Percentiles rank a stretch among this genome's conserved stretches.
These are phyloP conservation scores for Drosophila pachea DNA, from an alignment of 1,140 invertebrate species.

Conservation along the genomic window DNA sequence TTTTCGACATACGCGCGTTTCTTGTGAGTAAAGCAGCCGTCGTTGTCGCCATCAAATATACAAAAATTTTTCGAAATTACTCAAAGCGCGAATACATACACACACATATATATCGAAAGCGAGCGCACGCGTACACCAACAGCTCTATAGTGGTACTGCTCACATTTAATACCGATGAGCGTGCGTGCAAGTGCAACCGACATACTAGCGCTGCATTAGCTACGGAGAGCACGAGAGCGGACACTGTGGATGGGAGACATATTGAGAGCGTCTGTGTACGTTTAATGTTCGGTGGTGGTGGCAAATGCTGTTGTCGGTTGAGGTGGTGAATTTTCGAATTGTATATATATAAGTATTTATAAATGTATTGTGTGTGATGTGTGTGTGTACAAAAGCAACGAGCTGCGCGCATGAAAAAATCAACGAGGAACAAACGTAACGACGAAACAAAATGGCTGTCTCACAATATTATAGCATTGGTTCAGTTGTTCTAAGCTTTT, in stretches of 20 bases:
- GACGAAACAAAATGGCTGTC: conserved; percentile 55
- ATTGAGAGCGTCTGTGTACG: conserved; percentile 39
- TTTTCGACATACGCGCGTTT: conserved; percentile 78
- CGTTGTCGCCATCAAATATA: conserved; percentile 78
- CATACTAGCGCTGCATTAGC: conserved; percentile 28
- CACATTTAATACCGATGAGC: conserved; percentile 19
- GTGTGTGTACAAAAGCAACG: conserved; percentile 35
- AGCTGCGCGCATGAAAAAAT: conserved; percentile 44
- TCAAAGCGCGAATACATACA: conserved; percentile 74
- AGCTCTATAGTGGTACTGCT: conserved; percentile 34
- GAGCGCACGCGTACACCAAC: conserved; percentile 47
- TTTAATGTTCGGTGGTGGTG: conserved; percentile 23
- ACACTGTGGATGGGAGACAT: conserved; percentile 33
- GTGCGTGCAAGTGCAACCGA: conserved; percentile 36
- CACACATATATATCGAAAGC: conserved; percentile 43
- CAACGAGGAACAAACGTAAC: conserved; percentile 47
- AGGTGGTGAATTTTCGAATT: conserved; percentile 43
- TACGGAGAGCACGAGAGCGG: conserved; percentile 38
- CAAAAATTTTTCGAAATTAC: conserved; percentile 77
- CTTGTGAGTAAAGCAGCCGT: conserved; percentile 68
- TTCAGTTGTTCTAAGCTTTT: conserved; percentile 26
- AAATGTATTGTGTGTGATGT: conserved; percentile 7
- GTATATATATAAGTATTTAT: conserved; percentile 2
- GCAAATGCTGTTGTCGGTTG: conserved; percentile 30
- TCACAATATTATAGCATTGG: conserved; percentile 39